phyloP scores from a whole-genome alignment of 2,888 invertebrate species.

The Saturnia pavonia region DNA sequence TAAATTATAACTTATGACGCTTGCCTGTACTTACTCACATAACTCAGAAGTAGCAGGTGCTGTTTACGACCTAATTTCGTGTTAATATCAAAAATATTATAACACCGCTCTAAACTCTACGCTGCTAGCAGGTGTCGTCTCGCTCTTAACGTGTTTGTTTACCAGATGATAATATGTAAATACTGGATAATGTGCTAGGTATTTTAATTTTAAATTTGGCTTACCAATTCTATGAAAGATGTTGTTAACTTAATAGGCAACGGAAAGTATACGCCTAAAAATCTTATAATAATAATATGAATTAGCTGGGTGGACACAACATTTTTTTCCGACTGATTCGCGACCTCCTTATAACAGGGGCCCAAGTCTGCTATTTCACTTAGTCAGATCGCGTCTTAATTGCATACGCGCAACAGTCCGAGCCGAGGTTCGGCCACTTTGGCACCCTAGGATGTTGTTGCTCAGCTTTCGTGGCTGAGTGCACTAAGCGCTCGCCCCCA shows the following conservation, averaged over 20 bases:
- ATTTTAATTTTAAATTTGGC: background rate
- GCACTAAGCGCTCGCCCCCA: too few species aligned
- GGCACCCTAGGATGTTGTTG: too few species aligned
- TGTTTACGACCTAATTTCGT: slow-evolving; percentile 46
- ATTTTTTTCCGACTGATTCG: too few species aligned
- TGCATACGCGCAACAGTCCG: too few species aligned
- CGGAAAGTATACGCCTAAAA: background rate
- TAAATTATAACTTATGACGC: slow-evolving; percentile 17
- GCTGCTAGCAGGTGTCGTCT: slow-evolving; percentile 27
- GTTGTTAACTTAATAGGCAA: background rate
- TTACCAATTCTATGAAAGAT: background rate
- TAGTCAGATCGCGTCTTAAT: too few species aligned
- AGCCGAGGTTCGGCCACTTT: too few species aligned
- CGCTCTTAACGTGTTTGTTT: background rate
- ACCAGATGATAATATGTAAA: background rate
- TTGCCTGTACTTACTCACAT: slow-evolving; percentile 2
- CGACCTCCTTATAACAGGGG: too few species aligned
- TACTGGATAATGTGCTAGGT: background rate
- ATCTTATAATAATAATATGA: too few species aligned
- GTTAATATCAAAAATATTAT: slow-evolving; percentile 45
- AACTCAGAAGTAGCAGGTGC: slow-evolving; percentile 39
- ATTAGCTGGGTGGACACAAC: too few species aligned
- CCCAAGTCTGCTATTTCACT: too few species aligned
- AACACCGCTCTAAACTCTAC: background rate
- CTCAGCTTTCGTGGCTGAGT: too few species aligned